Evolutionary conservation across 2,797 vertebrate species (phyloP), one percentile per base, ranked within the genome.

Genomic region (Sebastes iracundus): DNA sequence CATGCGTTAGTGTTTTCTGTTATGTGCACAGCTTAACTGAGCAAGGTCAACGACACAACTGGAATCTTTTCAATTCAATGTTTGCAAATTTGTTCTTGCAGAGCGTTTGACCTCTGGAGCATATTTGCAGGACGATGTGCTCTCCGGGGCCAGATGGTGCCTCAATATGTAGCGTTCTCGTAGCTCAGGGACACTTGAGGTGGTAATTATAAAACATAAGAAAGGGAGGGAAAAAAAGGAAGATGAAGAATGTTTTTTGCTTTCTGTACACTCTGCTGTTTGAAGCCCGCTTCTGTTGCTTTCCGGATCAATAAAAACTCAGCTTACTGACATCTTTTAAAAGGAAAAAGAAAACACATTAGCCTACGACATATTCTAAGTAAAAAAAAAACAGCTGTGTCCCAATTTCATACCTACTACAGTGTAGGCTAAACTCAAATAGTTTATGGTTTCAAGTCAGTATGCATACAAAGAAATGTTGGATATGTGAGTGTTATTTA

Each of bases 61-160:
- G 83, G 72, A 85, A 66, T 88, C 20, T 74, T 83, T 87, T 86
- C 75, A 67, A 30, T 88, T 89, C 70, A 42, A 28, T 79, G 66
- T 87, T 88, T 83, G 72, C 63, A 87, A 69, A 92, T 92, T 73
- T 90, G 87, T 87, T 88, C 73, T 68, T 60, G 69, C 30, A 18
- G 30, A 83, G 75, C 33, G 30, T 88, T 90, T 88, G 90, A 90
- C 89, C 90, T 88, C 85, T 60, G 70, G 30, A 88, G 73, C 80
- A 75, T 74, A 72, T 86, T 86, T 86, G 69, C 75, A 69, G 72
- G 80, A 81, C 62, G 76, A 82, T 35, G 65, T 60, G 78, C 68
- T 79, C 80, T 85, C 53, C 56, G 3, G 76, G 86, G 87, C 82
- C 92, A 92, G 91, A 90, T 91, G 92, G 88, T 68, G 52, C 80